A percentile compares a stretch with the other conserved stretches of the same genome.
Conservation (phyloP, 1,140 invertebrate species). For the Argopecten irradians region DNA sequence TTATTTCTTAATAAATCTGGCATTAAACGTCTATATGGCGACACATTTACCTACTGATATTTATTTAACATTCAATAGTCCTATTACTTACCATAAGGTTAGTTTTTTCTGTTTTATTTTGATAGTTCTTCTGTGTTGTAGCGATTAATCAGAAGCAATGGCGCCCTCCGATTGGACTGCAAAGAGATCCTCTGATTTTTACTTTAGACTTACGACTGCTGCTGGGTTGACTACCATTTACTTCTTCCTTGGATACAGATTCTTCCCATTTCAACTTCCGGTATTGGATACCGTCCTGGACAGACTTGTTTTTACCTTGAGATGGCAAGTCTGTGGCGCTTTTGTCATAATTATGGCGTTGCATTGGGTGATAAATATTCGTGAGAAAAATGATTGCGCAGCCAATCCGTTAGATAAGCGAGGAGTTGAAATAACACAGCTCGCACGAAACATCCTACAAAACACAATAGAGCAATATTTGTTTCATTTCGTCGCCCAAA, state of each 20-base stretch:
- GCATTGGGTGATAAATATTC: not conserved
- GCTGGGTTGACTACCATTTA: not conserved
- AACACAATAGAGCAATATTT: constrained; percentile 43
- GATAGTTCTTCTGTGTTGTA: not conserved
- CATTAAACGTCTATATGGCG: no score
- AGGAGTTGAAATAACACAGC: constrained; percentile 28
- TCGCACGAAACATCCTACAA: constrained; percentile 4
- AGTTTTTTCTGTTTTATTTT: no score
- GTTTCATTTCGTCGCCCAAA: constrained; percentile 30
- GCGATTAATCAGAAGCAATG: not conserved
- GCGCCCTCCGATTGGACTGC: not conserved
- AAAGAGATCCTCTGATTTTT: not conserved
- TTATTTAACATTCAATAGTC: no score
- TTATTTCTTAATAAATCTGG: no score
- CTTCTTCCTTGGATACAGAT: not conserved
- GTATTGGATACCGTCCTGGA: not conserved
- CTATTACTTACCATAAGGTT: no score
- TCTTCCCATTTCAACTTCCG: constrained; percentile 31
- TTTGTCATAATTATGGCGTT: constrained; percentile 36
- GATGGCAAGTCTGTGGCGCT: constrained; percentile 37
- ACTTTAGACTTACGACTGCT: not conserved
- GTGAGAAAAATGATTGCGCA: constrained; percentile 28
- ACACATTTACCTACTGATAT: no score
- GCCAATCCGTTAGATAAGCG: constrained; percentile 38
- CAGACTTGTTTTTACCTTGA: constrained; percentile 36